Percentiles rank a stretch among this genome's conserved stretches.
Conservation (phyloP, 2,888 invertebrate species). For the Syrista parreyssii region DNA sequence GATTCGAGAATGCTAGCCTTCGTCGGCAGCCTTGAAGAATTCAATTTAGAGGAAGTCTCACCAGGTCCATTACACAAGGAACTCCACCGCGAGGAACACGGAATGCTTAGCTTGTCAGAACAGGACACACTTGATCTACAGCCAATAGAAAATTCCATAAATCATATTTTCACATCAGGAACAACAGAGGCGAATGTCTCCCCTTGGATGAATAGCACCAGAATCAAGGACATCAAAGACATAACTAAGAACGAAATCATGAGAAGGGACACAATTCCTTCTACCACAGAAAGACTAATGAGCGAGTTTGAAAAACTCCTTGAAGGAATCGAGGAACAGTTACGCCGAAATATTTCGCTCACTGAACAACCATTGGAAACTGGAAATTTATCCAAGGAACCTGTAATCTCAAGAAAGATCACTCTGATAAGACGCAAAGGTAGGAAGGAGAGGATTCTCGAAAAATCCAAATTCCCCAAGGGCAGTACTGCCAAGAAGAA, state of each 20-base stretch:
- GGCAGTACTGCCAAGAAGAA: neutral
- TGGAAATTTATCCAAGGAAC: neutral
- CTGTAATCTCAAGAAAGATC: neutral
- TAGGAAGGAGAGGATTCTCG: neutral
- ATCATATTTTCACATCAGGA: neutral
- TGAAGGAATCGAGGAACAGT: neutral
- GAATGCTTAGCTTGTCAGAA: neutral
- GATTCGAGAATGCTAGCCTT: conserved; percentile 4
- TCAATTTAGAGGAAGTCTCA: conserved; percentile 3
- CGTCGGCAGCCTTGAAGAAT: conserved; percentile 16
- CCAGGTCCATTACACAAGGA: neutral
- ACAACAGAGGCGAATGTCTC: neutral
- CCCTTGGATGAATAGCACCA: neutral
- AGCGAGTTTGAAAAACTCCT: neutral
- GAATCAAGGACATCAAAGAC: neutral
- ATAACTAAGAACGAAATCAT: neutral
- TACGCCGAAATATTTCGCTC: neutral
- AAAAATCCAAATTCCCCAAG: neutral
- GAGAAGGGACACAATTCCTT: neutral
- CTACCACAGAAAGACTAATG: neutral
- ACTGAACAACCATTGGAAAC: neutral
- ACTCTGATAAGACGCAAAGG: neutral
- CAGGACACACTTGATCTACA: neutral
- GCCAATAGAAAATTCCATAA: neutral
- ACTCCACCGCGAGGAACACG: neutral